A percentile compares a stretch with the other conserved stretches of the same genome.
Evolutionary conservation across 2,113 vertebrate genomes (phyloP).

Genomic region (Ciconia boyciana): DNA sequence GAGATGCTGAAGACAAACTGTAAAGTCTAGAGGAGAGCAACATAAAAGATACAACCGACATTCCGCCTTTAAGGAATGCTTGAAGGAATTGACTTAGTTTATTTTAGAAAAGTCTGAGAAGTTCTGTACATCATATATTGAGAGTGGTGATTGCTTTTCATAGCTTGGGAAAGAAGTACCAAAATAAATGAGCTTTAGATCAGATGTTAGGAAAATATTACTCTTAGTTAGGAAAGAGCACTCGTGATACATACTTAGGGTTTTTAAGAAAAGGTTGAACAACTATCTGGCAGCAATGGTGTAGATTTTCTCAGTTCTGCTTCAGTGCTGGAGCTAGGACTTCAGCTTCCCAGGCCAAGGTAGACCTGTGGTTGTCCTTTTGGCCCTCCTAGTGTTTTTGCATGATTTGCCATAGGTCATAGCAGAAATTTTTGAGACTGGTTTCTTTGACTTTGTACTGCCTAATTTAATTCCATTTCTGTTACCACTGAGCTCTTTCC

Average conservation of each 20-base stretch:
- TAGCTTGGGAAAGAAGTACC: neutral
- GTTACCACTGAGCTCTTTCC: neutral
- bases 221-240: neutral
- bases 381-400: neutral
- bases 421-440: neutral
- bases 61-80: neutral
- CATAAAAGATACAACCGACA: neutral
- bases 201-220: neutral
- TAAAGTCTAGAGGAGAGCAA: neutral
- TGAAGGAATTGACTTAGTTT: neutral
- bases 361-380: neutral
- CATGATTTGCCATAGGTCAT: neutral
- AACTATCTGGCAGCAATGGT: neutral
- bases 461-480: neutral
- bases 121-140: neutral
- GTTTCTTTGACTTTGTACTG: neutral
- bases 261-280: neutral
- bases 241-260: fast-evolving
- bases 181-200: neutral
- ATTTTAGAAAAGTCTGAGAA: neutral
- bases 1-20: neutral
- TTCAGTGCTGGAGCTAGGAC: neutral
- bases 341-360: neutral
- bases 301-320: neutral
- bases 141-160: neutral